phyloP scores from a whole-genome alignment of 2,797 vertebrate species.

The Rhodeus uyekii region DNA sequence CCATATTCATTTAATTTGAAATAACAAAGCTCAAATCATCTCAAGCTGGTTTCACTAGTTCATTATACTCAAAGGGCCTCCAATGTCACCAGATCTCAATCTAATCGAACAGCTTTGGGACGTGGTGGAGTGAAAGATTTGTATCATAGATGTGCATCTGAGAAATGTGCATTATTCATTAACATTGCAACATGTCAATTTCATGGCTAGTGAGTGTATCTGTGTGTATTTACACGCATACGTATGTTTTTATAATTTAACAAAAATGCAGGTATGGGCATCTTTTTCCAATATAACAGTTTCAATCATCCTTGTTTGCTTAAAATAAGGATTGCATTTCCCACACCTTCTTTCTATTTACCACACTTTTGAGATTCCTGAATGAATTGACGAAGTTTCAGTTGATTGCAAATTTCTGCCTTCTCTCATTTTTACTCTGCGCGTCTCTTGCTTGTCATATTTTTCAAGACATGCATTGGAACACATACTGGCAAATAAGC shows the following conservation, averaged over 20 bases:
- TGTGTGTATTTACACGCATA: too few relatives aligned
- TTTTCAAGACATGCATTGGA: background rate
- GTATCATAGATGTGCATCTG: too few relatives aligned
- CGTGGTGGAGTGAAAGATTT: too few relatives aligned
- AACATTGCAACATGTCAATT: too few relatives aligned
- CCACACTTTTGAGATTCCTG: background rate
- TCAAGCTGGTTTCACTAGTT: too few relatives aligned
- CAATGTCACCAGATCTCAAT: too few relatives aligned
- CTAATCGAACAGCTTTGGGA: too few relatives aligned
- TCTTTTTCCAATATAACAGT: background rate
- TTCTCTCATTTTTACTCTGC: background rate
- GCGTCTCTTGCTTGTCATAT: background rate
- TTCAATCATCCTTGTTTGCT: background rate
- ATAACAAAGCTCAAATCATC: too few relatives aligned
- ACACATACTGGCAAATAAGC: background rate
- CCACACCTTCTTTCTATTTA: background rate
- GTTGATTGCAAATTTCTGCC: background rate
- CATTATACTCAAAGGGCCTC: too few relatives aligned
- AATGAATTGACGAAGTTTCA: background rate
- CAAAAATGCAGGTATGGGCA: background rate
- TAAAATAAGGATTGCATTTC: background rate
- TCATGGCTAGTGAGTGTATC: too few relatives aligned
- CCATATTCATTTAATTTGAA: too few relatives aligned
- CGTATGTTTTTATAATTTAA: background rate
- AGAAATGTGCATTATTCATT: too few relatives aligned